These are phyloP conservation scores for Pseudomyrmex concolor DNA, from an alignment of 1,140 invertebrate genomes.

Conservation along the genomic window DNA sequence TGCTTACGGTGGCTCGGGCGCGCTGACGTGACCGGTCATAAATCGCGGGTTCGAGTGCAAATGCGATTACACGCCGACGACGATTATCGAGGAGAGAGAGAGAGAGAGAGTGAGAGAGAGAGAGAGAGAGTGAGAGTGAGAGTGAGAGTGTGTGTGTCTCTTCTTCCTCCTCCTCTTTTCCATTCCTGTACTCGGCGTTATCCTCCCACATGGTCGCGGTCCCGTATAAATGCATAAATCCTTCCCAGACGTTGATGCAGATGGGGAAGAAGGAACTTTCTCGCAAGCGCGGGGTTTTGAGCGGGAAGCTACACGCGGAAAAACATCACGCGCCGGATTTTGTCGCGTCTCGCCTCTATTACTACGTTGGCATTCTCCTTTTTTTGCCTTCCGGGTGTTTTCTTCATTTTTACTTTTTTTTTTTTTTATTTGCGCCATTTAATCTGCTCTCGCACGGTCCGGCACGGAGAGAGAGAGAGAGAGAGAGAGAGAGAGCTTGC, in stretches of 20 bases:
- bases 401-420: background rate
- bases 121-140: too few species aligned
- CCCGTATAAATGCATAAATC: slow-evolving; percentile 68
- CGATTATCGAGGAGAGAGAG: slow-evolving; percentile 65
- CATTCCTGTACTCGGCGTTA: background rate
- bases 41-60: slow-evolving; percentile 72
- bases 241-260: slow-evolving; percentile 32
- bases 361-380: slow-evolving; percentile 28
- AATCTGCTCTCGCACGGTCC: slow-evolving; percentile 50
- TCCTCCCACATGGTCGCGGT: slow-evolving; percentile 45
- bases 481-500: background rate
- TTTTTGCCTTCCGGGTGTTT: background rate
- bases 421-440: slow-evolving; percentile 42
- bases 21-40: slow-evolving; percentile 71
- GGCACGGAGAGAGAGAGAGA: background rate
- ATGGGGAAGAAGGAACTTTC: slow-evolving; percentile 44
- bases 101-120: slow-evolving; percentile 61
- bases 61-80: slow-evolving; percentile 71
- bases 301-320: slow-evolving; percentile 35
- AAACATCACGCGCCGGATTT: slow-evolving; percentile 43
- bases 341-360: slow-evolving; percentile 23
- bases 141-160: too few species aligned
- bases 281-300: slow-evolving; percentile 12
- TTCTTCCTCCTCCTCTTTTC: slow-evolving; percentile 11
- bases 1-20: slow-evolving; percentile 38